Conservation (phyloP, 2,113 vertebrate species). For the Petrocephalus microphthalmus region DNA sequence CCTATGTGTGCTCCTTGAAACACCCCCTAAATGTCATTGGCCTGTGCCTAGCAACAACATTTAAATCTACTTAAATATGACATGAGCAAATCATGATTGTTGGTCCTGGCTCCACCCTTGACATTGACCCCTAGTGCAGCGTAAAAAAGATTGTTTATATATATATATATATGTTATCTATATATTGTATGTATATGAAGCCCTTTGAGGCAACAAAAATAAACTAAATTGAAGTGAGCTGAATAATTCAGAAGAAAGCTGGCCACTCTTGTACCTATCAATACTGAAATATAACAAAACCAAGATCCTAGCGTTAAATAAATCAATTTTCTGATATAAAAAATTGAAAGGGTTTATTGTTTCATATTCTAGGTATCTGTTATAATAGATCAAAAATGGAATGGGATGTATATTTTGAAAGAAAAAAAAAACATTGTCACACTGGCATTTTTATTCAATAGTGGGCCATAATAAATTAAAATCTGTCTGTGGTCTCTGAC, state of each 20-base stretch:
- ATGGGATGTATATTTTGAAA: background rate
- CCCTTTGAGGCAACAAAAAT: background rate
- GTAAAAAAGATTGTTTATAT: background rate
- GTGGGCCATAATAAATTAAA: background rate
- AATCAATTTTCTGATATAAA: background rate
- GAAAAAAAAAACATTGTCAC: background rate
- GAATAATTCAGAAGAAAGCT: background rate
- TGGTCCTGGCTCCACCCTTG: background rate
- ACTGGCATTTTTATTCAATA: background rate
- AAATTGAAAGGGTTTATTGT: background rate
- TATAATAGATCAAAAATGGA: background rate
- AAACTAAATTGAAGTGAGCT: background rate
- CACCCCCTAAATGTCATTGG: constrained; percentile 22
- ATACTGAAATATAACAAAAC: background rate
- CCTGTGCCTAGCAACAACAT: constrained; percentile 29
- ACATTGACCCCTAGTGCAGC: too few species aligned
- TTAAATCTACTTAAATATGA: constrained; percentile 15
- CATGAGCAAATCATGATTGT: background rate
- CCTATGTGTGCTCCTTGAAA: constrained; percentile 1
- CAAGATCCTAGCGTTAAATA: background rate
- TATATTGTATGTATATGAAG: background rate
- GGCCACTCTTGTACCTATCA: background rate
- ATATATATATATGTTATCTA: background rate
- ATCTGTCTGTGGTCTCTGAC: background rate
- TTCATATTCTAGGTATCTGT: background rate